phyloP scores from a whole-genome alignment of 2,113 vertebrate species.

The Lophotis ruficrista region DNA sequence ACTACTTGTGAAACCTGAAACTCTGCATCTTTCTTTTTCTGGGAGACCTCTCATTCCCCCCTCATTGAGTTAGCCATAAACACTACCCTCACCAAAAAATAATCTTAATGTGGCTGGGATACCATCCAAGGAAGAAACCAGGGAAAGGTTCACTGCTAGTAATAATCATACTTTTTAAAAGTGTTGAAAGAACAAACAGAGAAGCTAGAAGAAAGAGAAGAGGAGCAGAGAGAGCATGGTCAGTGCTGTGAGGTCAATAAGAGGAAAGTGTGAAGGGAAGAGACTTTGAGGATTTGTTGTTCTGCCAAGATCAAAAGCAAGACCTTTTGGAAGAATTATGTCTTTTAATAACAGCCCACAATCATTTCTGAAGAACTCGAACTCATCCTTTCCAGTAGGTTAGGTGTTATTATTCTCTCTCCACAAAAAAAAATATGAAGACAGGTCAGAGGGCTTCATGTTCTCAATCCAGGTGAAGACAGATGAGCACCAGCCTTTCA shows the following conservation, averaged over 20 bases:
- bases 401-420: neutral
- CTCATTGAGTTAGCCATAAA: neutral
- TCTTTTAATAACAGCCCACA: neutral
- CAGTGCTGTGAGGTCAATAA: neutral
- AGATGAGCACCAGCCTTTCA: neutral
- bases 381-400: neutral
- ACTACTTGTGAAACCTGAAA: neutral
- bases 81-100: neutral
- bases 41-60: neutral
- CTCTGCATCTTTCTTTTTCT: neutral
- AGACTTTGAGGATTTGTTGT: neutral
- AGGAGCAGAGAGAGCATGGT: neutral
- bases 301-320: neutral
- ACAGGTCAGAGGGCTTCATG: neutral
- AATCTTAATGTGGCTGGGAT: neutral
- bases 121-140: neutral
- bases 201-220: neutral
- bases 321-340: neutral
- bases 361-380: neutral
- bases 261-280: neutral
- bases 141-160: neutral
- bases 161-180: accelerated
- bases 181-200: neutral
- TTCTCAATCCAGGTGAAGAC: neutral
- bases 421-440: neutral